A percentile compares a stretch with the other conserved stretches of the same genome.
These are phyloP conservation scores for Coregonus suidteri DNA, from an alignment of 2,797 vertebrate species.

Conservation along the genomic window DNA sequence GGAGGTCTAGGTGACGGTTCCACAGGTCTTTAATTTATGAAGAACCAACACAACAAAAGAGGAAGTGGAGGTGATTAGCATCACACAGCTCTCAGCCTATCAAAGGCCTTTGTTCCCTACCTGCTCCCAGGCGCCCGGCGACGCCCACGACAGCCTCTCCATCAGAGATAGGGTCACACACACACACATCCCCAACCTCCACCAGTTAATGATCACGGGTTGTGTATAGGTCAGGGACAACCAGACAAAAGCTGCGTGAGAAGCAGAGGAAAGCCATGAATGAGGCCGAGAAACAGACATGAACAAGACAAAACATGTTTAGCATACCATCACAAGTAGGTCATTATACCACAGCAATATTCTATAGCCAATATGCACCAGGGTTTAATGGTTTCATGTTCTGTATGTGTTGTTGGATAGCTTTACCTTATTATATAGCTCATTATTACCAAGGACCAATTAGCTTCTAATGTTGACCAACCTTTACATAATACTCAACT, in stretches of 20 bases:
- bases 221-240: not conserved
- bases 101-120: conserved; percentile 24
- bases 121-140: not conserved
- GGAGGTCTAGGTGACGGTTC: not conserved
- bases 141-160: not conserved
- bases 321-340: not conserved
- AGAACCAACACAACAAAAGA: not conserved
- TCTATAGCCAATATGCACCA: not conserved
- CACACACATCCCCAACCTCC: too few species aligned
- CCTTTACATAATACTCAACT: not conserved
- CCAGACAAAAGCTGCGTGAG: not conserved
- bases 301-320: not conserved
- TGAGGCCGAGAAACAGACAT: not conserved
- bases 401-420: not conserved
- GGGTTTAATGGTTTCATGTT: not conserved
- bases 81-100: conserved; percentile 19
- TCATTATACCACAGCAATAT: not conserved
- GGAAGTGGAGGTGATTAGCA: conserved; percentile 14
- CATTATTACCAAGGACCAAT: not conserved
- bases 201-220: conserved; percentile 10
- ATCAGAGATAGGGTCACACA: not conserved
- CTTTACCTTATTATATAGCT: not conserved
- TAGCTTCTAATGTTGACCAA: too few species aligned
- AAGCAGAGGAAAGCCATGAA: not conserved
- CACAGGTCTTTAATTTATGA: not conserved